Conservation (phyloP, 2,888 invertebrate species). For the Atethmia centrago region DNA sequence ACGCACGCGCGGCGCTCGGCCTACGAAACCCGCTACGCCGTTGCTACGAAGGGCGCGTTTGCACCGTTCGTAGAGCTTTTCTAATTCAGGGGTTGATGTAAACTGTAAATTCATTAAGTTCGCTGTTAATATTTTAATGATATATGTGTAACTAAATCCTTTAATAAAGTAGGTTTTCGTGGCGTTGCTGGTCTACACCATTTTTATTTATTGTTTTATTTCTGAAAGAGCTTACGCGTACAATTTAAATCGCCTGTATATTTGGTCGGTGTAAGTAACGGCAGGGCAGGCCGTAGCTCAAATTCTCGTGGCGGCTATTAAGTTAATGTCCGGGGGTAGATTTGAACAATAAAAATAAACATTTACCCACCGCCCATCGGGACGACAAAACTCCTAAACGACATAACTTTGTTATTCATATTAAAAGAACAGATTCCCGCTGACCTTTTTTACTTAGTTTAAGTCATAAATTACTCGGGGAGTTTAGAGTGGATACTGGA, state of each 20-base stretch:
- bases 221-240: constrained; percentile 7
- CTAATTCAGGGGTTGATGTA: constrained; percentile 46
- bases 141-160: constrained; percentile 26
- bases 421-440: constrained; percentile 76
- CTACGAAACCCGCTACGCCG: constrained; percentile 67
- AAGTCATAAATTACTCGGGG: constrained; percentile 66
- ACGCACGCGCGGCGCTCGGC: constrained; percentile 81
- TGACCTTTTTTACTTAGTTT: constrained; percentile 70
- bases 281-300: constrained; percentile 72
- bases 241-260: constrained; percentile 23
- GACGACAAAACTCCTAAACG: constrained; percentile 81
- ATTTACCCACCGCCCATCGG: constrained; percentile 77
- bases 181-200: background rate
- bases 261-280: constrained; percentile 72
- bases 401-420: constrained; percentile 81
- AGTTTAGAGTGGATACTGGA: constrained; percentile 31
- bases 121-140: constrained; percentile 28
- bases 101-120: constrained; percentile 54
- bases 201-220: constrained; percentile 19
- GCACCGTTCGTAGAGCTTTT: constrained; percentile 59
- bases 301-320: constrained; percentile 84
- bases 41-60: constrained; percentile 73
- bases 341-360: constrained; percentile 87
- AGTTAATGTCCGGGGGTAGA: constrained; percentile 84
- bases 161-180: constrained; percentile 27